Base-by-base conservation (phyloP, 2,113 vertebrate genomes). In the Phrynosoma blainvillii region DNA sequence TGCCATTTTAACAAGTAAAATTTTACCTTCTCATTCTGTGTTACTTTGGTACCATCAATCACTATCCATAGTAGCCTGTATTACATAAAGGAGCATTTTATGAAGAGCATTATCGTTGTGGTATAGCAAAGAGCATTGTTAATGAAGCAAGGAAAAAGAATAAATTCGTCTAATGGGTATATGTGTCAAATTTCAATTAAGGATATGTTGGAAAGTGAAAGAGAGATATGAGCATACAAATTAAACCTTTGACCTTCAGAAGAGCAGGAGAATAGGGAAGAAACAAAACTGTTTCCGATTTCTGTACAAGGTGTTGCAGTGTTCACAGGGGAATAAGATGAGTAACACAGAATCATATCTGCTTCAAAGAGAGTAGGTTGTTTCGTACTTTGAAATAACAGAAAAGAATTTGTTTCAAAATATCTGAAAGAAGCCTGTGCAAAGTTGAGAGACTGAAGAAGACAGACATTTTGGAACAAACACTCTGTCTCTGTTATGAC, bases 161-260 rank as follows among this genome's bases (percentile, higher is more conserved):
- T 97, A 96, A 97, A 97, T 97, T 96, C 95, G 93, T 93, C 95
- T 97, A 97, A 97, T 97, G 96, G 96, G 93, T 94, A 93, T 94
- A 96, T 96, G 95, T 96, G 96, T 97, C 97, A 97, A 96, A 96
- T 97, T 97, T 97, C 96, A 97, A 96, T 96, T 97, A 96, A 94
- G 93, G 89, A 70, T 95, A 89, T 66, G 91, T 84, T 96, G 90
- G 90, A 94, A 97, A 96, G 89, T 88, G 94, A 88, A 94, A 95
- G 94, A 94, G 94, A 95, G 90, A 90, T 92, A 96, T 20, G n/a
- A 95, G 93, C 89, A 82, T 96, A 95, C 94, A 95, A 96, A 97
- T 97, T 83, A 96, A 96, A 96, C 96, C 94, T 96, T 96, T 97
- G 96, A 97, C 97, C 96, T 97, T 97, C 95, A 96, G 84, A 91